Evolutionary conservation across 2,797 vertebrate genomes (phyloP).

Genomic region (Gambelia wislizenii): DNA sequence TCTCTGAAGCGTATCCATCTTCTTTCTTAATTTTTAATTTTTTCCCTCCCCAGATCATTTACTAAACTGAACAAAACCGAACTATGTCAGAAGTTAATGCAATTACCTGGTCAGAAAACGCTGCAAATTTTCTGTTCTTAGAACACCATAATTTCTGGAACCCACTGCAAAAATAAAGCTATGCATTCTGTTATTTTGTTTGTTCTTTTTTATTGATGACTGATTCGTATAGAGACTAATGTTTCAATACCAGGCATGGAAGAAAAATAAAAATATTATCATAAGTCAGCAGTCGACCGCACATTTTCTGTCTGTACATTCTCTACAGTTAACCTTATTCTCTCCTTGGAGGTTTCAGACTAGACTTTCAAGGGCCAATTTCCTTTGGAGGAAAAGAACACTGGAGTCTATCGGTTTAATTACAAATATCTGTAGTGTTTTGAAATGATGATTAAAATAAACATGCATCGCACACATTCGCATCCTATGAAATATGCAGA

Average conservation of each 20-base stretch:
- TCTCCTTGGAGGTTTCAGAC: no score
- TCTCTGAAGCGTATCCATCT: not conserved
- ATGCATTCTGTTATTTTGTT: not conserved
- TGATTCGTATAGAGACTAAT: not conserved
- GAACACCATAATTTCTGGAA: not conserved
- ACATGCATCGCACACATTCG: no score
- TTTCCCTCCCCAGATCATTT: constrained; percentile 6
- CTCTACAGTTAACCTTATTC: not conserved
- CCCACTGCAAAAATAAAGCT: not conserved
- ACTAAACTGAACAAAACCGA: constrained; percentile 39
- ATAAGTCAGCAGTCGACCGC: not conserved
- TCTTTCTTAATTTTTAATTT: not conserved
- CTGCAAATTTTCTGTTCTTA: rapidly evolving
- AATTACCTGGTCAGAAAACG: rapidly evolving
- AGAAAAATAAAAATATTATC: not conserved
- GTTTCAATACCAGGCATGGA: not conserved
- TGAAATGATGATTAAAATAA: no score
- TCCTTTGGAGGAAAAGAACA: not conserved
- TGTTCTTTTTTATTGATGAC: not conserved
- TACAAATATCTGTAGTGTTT: no score
- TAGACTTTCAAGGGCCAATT: no score
- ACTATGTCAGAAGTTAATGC: rapidly evolving
- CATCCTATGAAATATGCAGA: no score
- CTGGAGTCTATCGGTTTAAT: not conserved
- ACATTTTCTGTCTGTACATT: not conserved